Conservation (phyloP, 2,888 invertebrate genomes). For the Drosophila borealis region DNA sequence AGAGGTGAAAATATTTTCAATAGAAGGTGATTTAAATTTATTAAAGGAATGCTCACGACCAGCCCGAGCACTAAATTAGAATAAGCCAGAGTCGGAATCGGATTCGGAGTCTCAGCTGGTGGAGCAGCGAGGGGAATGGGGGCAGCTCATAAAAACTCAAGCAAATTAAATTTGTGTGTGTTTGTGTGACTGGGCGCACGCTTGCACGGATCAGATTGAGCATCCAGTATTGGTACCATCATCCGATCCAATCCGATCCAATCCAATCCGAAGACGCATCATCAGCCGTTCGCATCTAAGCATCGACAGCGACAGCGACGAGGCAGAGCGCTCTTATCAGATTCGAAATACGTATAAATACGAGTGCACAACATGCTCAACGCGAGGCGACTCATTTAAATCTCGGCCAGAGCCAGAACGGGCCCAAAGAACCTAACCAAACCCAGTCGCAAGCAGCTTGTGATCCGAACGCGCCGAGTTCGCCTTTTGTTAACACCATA, state of each 20-base stretch:
- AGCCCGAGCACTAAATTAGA: slow-evolving; percentile 77
- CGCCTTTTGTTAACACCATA: slow-evolving; percentile 83
- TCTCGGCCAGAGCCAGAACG: slow-evolving; percentile 41
- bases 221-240: slow-evolving; percentile 39
- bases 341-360: slow-evolving; percentile 42
- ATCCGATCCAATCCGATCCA: slow-evolving; percentile 13
- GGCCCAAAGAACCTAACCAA: slow-evolving; percentile 22
- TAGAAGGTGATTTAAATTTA: slow-evolving; percentile 81
- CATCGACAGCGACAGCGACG: slow-evolving; percentile 35
- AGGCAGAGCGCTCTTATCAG: slow-evolving; percentile 61
- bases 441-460: slow-evolving; percentile 28
- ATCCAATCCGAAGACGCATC: slow-evolving; percentile 21
- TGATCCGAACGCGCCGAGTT: slow-evolving; percentile 68
- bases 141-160: slow-evolving; percentile 67
- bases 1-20: slow-evolving; percentile 81
- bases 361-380: slow-evolving; percentile 52
- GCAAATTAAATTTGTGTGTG: slow-evolving; percentile 74
- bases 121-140: slow-evolving; percentile 2
- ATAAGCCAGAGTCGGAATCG: slow-evolving; percentile 57
- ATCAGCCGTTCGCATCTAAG: slow-evolving; percentile 43
- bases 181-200: slow-evolving; percentile 60
- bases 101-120: not conserved
- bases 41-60: slow-evolving; percentile 80
- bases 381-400: slow-evolving; percentile 71
- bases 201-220: slow-evolving; percentile 52